Base-by-base conservation (phyloP, 2,888 invertebrate genomes). In the Carpatolechia fugitivella region DNA sequence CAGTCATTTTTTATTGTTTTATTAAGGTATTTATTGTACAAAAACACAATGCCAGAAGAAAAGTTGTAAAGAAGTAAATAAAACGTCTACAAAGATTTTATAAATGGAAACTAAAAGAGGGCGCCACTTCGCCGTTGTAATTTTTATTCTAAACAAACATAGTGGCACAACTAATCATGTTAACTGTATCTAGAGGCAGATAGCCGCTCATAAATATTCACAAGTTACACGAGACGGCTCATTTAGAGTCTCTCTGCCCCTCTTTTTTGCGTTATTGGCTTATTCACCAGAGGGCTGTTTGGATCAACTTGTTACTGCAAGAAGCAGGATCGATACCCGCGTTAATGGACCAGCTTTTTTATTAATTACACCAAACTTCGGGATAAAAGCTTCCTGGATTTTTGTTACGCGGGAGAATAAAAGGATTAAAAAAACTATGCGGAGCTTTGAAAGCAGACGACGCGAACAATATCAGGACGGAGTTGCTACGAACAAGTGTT, bases 211-310 rank as follows among this genome's bases (percentile, higher is more conserved):
- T 89, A 88, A 90, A 90, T 90, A 90, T 90, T 87, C 88, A 90
- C 66, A 67, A 80, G 88, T 80, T 78, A 87, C 79, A 72, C 63
- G 83, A 86, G 85, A 83, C 76, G 85, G 74, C 84, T 89, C 89
- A 89, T 89, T 89, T 83, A 82, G 81, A 72, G 67, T 29, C 69
- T 69, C 60, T 68, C 72, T 75, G 77, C 79, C 85, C 85, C 82
- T 83, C 83, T 86, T 88, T 87, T 86, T 89, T 88, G 76, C 80
- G 72, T 82, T 86, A 88, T 87, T 86, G 84, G 88, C 83, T 82
- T 78, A 85, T 85, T 64, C 89, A 79, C 88, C 31, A 61, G 88
- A 80, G 88, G 78, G 81, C 78, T 83, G 85, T 82, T 79, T 72
- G 76, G 78, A 84, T 82, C 81, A 76, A 80, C 80, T 85, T 57